A percentile compares a stretch with the other conserved stretches of the same genome.
Conservation (phyloP, 2,797 vertebrate genomes). For the Syngnathus rostellatus region DNA sequence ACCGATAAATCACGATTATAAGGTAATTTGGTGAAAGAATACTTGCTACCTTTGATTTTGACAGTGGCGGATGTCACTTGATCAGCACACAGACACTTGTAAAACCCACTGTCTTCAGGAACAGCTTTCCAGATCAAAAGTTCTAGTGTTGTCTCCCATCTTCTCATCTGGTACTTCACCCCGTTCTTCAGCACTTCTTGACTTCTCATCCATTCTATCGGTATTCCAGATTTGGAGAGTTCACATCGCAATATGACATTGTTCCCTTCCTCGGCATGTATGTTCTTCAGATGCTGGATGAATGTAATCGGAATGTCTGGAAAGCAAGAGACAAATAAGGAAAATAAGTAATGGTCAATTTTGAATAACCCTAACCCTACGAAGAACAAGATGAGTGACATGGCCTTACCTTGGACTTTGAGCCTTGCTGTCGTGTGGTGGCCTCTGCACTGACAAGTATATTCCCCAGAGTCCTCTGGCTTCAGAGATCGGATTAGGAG, state of each 20-base stretch:
- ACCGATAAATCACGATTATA: background rate
- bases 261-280: constrained; percentile 64
- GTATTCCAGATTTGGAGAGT: constrained; percentile 67
- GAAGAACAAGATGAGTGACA: background rate
- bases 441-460: constrained; percentile 55
- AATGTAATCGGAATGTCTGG: constrained; percentile 67
- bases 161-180: constrained; percentile 72
- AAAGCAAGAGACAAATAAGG: constrained; percentile 9
- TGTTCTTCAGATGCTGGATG: constrained; percentile 57
- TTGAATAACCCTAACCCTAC: background rate
- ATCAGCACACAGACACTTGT: constrained; percentile 80
- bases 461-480: constrained; percentile 61
- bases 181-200: constrained; percentile 66
- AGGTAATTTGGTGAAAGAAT: background rate
- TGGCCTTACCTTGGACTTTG: constrained; percentile 58
- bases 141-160: constrained; percentile 69
- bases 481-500: constrained; percentile 70
- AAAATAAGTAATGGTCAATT: background rate
- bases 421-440: constrained; percentile 65
- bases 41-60: constrained; percentile 73
- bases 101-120: constrained; percentile 77
- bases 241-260: constrained; percentile 70
- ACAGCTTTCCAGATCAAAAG: constrained; percentile 74
- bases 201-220: constrained; percentile 65
- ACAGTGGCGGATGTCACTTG: constrained; percentile 77